Evolutionary conservation across 2,113 vertebrate genomes (phyloP).

Genomic region (Aphelocoma coerulescens): DNA sequence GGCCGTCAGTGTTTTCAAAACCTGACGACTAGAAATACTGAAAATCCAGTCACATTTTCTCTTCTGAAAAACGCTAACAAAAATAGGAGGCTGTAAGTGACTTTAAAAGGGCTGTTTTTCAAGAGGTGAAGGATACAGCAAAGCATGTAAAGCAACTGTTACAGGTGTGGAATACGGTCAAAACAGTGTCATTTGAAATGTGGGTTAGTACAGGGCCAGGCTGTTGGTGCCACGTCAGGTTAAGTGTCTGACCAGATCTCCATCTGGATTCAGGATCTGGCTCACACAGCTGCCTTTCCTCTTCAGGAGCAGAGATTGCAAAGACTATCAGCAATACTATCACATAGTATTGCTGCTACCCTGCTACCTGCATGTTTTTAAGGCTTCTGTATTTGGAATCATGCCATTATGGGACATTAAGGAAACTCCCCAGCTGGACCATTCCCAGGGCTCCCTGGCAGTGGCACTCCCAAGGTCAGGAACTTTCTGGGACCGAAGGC

Average conservation of each 20-base stretch:
- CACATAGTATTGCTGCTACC: too few relatives aligned
- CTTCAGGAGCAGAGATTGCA: not conserved
- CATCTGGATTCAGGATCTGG: not conserved
- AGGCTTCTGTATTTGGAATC: not conserved
- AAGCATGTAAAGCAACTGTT: not conserved
- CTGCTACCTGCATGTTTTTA: fast-evolving
- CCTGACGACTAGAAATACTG: not conserved
- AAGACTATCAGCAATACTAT: not conserved
- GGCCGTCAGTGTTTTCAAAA: not conserved
- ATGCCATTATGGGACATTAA: not conserved
- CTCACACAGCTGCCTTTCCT: not conserved
- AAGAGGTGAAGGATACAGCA: not conserved
- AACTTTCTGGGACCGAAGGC: not conserved
- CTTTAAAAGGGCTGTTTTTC: fast-evolving
- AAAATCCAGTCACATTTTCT: not conserved
- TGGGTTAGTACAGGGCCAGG: not conserved
- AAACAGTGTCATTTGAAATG: not conserved
- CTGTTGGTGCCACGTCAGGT: not conserved
- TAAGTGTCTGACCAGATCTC: not conserved
- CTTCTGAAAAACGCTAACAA: not conserved
- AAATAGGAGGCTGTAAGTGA: not conserved
- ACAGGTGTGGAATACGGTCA: not conserved
- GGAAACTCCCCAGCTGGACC: not conserved
- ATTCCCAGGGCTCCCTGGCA: not conserved
- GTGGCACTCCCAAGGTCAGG: not conserved